phyloP scores from a whole-genome alignment of 1,140 invertebrate species.

The Latrodectus geometricus region DNA sequence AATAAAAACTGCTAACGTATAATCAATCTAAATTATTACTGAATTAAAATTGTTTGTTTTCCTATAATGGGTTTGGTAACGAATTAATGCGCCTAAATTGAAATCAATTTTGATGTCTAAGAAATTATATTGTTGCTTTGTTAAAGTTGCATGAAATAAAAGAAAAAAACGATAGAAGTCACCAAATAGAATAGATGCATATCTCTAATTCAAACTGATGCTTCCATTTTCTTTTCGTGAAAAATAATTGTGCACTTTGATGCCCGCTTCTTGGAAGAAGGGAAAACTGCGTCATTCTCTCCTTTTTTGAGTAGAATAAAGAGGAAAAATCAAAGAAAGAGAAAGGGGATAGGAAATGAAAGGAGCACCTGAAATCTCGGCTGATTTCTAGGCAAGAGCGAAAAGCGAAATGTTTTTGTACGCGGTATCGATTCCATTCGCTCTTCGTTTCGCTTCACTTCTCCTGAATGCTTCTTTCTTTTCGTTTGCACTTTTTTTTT shows the following conservation, averaged over 20 bases:
- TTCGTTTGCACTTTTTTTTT: not conserved
- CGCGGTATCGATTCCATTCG: conserved; percentile 50
- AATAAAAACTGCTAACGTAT: too few species aligned
- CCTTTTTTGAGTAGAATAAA: not conserved
- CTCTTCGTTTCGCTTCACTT: conserved; percentile 50
- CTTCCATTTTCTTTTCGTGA: not conserved
- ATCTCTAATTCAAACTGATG: too few species aligned
- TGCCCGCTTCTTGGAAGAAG: not conserved
- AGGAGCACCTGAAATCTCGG: conserved; percentile 45
- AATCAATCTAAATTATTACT: too few species aligned
- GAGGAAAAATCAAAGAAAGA: conserved; percentile 26
- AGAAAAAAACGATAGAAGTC: too few species aligned
- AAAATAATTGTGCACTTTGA: not conserved
- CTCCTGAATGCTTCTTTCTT: conserved; percentile 38
- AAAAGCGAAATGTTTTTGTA: conserved; percentile 54
- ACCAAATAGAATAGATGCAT: too few species aligned
- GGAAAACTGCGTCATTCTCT: not conserved
- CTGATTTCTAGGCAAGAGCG: conserved; percentile 37
- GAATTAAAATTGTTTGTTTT: too few species aligned
- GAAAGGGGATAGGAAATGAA: not conserved
- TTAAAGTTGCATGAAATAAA: too few species aligned
- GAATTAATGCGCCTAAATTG: too few species aligned
- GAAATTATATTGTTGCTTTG: too few species aligned
- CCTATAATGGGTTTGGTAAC: too few species aligned
- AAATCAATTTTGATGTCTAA: too few species aligned